Evolutionary conservation across 64 coral and sea anemone genomes (phyloP).

Genomic region (Montipora sp.): DNA sequence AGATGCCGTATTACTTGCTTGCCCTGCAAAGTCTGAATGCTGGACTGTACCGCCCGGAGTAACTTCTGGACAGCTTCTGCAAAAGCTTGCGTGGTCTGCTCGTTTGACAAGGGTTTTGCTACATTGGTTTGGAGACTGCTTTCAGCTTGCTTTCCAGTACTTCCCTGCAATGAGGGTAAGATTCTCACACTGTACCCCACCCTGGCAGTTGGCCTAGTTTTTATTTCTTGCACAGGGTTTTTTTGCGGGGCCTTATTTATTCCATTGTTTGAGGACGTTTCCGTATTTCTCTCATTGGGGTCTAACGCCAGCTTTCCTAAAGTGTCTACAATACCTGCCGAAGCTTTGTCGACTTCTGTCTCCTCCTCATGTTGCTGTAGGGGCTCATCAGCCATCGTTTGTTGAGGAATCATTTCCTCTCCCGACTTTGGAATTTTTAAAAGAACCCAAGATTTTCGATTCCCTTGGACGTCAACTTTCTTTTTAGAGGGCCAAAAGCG

Average conservation of each 20-base stretch:
- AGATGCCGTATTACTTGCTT: constrained; percentile 26
- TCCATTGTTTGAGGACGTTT: background rate
- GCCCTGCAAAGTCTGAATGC: constrained; percentile 17
- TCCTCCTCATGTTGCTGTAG: background rate
- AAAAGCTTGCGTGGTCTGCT: constrained; percentile 23
- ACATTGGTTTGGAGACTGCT: background rate
- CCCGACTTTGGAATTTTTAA: constrained; percentile 84
- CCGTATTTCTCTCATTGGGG: background rate
- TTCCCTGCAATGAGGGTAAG: constrained; percentile 36
- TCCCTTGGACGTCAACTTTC: constrained; percentile 48
- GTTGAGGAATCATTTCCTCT: constrained; percentile 26
- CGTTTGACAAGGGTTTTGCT: background rate
- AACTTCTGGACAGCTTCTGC: constrained; percentile 42
- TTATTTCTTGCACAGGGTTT: background rate
- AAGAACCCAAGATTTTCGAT: constrained; percentile 94
- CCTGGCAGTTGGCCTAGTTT: background rate
- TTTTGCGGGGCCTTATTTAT: background rate
- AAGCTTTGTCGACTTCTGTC: background rate
- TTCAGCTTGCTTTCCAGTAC: background rate
- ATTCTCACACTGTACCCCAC: constrained; percentile 37
- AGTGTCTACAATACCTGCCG: constrained; percentile 4
- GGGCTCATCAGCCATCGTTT: constrained; percentile 18
- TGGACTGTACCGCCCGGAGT: constrained; percentile 25
- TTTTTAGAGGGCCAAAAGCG: background rate
- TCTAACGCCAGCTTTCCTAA: constrained; percentile 51